Percentiles rank a stretch among this genome's conserved stretches.
These are phyloP conservation scores for Autographa pulchrina DNA, from an alignment of 2,888 invertebrate species.

Conservation along the genomic window DNA sequence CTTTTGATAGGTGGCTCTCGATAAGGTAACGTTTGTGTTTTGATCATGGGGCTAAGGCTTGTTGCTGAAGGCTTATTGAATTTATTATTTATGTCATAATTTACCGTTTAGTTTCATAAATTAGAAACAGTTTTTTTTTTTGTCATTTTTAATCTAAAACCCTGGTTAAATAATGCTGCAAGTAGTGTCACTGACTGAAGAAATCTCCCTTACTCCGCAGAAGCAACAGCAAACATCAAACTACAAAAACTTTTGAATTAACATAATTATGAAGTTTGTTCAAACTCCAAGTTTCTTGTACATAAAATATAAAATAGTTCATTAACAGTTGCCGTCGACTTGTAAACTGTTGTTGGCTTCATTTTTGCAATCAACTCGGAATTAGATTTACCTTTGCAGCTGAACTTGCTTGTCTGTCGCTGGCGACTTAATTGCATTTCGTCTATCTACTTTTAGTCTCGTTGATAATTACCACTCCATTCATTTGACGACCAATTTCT, in stretches of 20 bases:
- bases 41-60: conserved; percentile 3
- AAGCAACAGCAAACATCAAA: background rate
- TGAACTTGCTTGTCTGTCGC: conserved; percentile 38
- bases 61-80: background rate
- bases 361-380: conserved; percentile 51
- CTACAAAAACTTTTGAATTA: background rate
- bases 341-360: conserved; percentile 34
- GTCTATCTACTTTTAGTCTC: conserved; percentile 23
- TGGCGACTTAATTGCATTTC: conserved; percentile 41
- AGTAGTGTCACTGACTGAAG: background rate
- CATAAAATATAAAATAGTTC: conserved; percentile 32
- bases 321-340: conserved; percentile 37
- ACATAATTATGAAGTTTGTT: background rate
- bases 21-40: conserved; percentile 19
- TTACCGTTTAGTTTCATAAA: too few species aligned
- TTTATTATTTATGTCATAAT: too few species aligned
- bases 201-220: background rate
- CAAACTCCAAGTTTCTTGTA: background rate
- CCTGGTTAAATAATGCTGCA: background rate
- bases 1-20: conserved; percentile 30
- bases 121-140: too few species aligned
- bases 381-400: conserved; percentile 51
- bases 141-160: too few species aligned
- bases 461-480: conserved; percentile 33
- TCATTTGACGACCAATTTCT: conserved; percentile 6